Conservation (phyloP, 2,113 vertebrate species). For the Ciconia boyciana region DNA sequence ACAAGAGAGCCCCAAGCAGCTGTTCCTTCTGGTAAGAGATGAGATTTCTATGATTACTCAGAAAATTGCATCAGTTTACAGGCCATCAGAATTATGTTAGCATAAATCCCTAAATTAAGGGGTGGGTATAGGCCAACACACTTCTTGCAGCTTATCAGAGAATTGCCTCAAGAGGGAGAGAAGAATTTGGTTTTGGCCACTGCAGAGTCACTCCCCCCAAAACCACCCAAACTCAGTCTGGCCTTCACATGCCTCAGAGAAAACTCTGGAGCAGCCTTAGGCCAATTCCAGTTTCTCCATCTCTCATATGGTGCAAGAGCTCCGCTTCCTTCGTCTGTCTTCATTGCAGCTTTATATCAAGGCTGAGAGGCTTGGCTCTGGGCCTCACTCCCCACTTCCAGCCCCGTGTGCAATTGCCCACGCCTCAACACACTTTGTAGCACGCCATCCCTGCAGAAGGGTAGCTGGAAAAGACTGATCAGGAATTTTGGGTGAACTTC, state of each 20-base stretch:
- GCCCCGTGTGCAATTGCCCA: not conserved
- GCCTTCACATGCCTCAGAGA: not conserved
- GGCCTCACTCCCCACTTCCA: not conserved
- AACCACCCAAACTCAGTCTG: not conserved
- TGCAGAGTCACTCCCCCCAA: not conserved
- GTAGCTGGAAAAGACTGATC: not conserved
- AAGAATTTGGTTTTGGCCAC: not conserved
- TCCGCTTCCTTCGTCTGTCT: not conserved
- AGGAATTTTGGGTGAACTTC: slow-evolving; percentile 23
- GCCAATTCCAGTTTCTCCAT: not conserved
- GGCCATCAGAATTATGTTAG: not conserved
- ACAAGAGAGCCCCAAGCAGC: not conserved
- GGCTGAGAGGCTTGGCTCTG: not conserved
- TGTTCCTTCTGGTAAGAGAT: not conserved
- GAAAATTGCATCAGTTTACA: not conserved
- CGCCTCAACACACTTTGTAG: not conserved
- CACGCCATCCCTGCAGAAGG: not conserved
- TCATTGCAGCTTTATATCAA: not conserved
- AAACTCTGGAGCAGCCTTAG: not conserved
- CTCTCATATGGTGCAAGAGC: not conserved
- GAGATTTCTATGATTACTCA: not conserved
- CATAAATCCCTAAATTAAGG: not conserved
- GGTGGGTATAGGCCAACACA: not conserved
- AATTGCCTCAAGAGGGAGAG: not conserved
- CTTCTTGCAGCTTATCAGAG: not conserved